Base-by-base conservation (phyloP, 2,113 vertebrate species). In the Dascyllus trimaculatus region DNA sequence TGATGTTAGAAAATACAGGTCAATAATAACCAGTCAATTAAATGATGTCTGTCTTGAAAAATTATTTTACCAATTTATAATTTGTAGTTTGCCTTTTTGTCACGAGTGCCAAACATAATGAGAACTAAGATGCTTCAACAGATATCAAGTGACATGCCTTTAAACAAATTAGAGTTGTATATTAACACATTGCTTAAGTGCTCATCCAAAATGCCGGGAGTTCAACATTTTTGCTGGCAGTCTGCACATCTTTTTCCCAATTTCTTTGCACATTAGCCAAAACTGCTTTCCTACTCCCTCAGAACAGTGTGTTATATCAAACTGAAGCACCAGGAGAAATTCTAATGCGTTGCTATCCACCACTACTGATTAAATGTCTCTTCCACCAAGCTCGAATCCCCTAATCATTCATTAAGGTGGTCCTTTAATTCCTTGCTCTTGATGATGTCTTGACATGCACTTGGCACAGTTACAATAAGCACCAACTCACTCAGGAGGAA, bases 291-390 rank as follows among this genome's bases (percentile, higher is more conserved):
- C 59, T 32, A 26, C 35, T 62, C 40, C 78, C 63, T 56, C 45
- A 82, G 68, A 74, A 56, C 75, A 67, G 58, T 56, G 26, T 68
- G 81, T 81, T 59, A 64, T 32, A 76, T 81, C 73, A 87, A 87
- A 85, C 71, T 32, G 57, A 53, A 71, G 71, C 58, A 72, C 51
- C 62, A 15, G 54, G 66, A 79, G 81, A 84, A 79, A 88, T 81
- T 76, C 63, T 82, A 78, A 85, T 82, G 52, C 32, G 29, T 18
- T 53, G 54, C 78, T 54, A 81, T 48, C 32, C 71, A 49, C 75
- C 60, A 35, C 69, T 29, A 4, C 52, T 80, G 75, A 86, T 82
- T 84, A 80, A 66, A 71, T 71, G 61, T 67, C 59, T 71, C 62
- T 62, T 77, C 67, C 53, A 75, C 60, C 52, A 43, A 83, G 53